Evolutionary conservation across 2,888 invertebrate genomes (phyloP).

Genomic region (Acleris holmiana): DNA sequence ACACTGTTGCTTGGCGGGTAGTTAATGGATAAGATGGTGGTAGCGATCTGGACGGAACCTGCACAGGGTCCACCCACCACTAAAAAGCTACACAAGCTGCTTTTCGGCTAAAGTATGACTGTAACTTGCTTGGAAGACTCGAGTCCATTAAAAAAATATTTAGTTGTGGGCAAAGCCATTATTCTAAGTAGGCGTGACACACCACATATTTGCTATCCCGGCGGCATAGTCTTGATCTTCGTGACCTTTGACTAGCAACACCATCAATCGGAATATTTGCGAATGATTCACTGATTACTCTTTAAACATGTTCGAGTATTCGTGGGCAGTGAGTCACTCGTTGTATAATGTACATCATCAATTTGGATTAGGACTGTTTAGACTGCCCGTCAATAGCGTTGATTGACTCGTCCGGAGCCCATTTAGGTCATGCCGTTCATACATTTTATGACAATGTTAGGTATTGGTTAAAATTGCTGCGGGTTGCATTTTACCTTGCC

Average conservation of each 20-base stretch:
- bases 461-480: too few relatives aligned
- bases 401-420: conserved; percentile 30
- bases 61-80: too few relatives aligned
- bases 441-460: not conserved
- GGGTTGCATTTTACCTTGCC: too few relatives aligned
- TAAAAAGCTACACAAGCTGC: too few relatives aligned
- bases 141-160: not conserved
- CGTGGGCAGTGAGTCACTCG: conserved; percentile 37
- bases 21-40: too few relatives aligned
- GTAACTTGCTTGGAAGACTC: not conserved
- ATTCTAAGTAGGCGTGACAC: conserved; percentile 14
- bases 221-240: conserved; percentile 54
- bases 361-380: conserved; percentile 37
- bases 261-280: conserved; percentile 51
- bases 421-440: conserved; percentile 23
- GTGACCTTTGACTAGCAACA: conserved; percentile 57
- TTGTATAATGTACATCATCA: conserved; percentile 36
- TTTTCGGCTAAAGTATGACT: not conserved
- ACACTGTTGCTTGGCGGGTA: too few relatives aligned
- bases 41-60: too few relatives aligned
- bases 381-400: conserved; percentile 27
- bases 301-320: conserved; percentile 33
- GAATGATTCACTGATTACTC: conserved; percentile 49
- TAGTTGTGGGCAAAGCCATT: not conserved
- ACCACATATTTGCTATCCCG: conserved; percentile 36